Conservation (phyloP, 2,888 invertebrate species). For the Tetragonula carbonaria region DNA sequence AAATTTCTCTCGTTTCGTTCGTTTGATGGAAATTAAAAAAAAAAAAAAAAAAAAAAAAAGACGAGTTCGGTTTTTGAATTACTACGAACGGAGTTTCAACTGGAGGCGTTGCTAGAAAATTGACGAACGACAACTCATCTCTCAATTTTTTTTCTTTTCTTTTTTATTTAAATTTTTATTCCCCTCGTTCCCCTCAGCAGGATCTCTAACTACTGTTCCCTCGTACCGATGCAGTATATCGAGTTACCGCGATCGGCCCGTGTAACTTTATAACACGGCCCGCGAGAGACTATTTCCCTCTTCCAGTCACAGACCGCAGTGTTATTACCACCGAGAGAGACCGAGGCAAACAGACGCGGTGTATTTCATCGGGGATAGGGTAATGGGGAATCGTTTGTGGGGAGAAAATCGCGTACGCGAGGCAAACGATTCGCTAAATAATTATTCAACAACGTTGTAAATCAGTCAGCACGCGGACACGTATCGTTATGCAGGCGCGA, state of each 20-base stretch:
- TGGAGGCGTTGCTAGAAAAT: neutral
- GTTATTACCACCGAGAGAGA: slow-evolving; percentile 50
- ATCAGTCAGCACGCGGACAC: slow-evolving; percentile 17
- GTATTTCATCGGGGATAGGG: slow-evolving; percentile 23
- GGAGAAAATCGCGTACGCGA: slow-evolving; percentile 31
- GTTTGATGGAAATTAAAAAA: too few species aligned
- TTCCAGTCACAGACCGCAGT: slow-evolving; percentile 54
- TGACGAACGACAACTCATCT: neutral
- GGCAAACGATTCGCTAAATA: slow-evolving; percentile 37
- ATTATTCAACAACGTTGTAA: slow-evolving; percentile 44
- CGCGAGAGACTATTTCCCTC: slow-evolving; percentile 53
- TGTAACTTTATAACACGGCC: slow-evolving; percentile 63
- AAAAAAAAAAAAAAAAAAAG: too few species aligned
- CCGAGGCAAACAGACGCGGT: slow-evolving; percentile 34
- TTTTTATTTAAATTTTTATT: neutral
- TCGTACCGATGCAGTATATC: slow-evolving; percentile 59
- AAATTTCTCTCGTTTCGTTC: too few species aligned
- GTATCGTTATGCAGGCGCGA: neutral
- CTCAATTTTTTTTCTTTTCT: too few species aligned
- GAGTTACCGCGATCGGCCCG: slow-evolving; percentile 57
- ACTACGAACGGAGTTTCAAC: neutral
- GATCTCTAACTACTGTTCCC: slow-evolving; percentile 60
- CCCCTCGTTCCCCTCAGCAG: neutral
- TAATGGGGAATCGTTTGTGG: slow-evolving; percentile 27
- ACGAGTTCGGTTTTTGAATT: too few species aligned